phyloP scores from a whole-genome alignment of 1,140 invertebrate genomes.

The Pseudomyrmex gracilis region DNA sequence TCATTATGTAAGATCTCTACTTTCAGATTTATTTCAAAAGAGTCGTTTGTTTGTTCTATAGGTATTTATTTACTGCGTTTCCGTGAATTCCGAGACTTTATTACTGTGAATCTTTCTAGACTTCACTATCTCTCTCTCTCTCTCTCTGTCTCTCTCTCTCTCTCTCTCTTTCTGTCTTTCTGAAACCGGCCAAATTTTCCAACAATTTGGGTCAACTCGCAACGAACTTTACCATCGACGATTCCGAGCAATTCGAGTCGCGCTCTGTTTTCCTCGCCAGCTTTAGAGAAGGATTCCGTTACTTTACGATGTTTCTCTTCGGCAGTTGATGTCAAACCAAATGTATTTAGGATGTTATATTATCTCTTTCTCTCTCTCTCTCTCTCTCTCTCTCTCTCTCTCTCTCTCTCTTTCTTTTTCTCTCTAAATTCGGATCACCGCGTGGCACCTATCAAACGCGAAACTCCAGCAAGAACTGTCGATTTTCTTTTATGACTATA shows the following conservation, averaged over 20 bases:
- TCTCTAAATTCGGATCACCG: slow-evolving; percentile 71
- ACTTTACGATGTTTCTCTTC: slow-evolving; percentile 43
- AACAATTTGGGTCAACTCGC: slow-evolving; percentile 24
- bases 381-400: neutral
- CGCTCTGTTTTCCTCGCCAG: slow-evolving; percentile 20
- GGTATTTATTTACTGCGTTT: neutral
- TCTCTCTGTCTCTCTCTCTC: too few relatives aligned
- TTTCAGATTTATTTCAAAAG: neutral
- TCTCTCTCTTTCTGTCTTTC: too few relatives aligned
- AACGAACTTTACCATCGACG: slow-evolving; percentile 41
- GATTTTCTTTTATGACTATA: slow-evolving; percentile 26
- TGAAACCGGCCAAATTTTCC: slow-evolving; percentile 33
- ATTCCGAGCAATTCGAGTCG: neutral
- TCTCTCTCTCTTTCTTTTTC: too few relatives aligned
- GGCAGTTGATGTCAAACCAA: slow-evolving; percentile 20
- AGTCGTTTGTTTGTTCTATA: neutral
- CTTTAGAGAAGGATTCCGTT: neutral
- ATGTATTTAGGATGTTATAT: slow-evolving; percentile 63
- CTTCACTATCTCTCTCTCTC: too few relatives aligned
- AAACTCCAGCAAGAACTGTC: slow-evolving; percentile 36
- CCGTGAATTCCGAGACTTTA: neutral
- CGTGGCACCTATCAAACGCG: slow-evolving; percentile 47
- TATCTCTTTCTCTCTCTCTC: too few relatives aligned
- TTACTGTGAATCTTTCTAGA: neutral
- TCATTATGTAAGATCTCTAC: too few relatives aligned